Evolutionary conservation across 1,140 invertebrate genomes (phyloP).

Genomic region (Diorhabda elongata): DNA sequence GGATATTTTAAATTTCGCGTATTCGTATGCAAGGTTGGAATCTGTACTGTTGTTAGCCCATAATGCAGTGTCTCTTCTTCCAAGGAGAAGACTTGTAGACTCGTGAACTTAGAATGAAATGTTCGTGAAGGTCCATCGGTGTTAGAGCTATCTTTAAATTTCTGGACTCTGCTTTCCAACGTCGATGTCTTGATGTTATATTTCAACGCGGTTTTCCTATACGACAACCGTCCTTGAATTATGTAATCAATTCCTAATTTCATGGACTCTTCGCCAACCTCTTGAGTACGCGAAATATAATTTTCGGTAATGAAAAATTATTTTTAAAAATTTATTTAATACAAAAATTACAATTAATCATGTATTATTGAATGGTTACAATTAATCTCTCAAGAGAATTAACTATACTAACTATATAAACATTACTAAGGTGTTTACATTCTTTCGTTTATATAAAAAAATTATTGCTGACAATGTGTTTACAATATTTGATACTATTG

Average conservation of each 20-base stretch:
- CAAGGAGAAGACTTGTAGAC: slow-evolving; percentile 19
- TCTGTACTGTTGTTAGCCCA: slow-evolving; percentile 10
- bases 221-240: slow-evolving; percentile 17
- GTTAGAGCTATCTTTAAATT: slow-evolving; percentile 8
- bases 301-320: too few species aligned
- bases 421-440: too few species aligned
- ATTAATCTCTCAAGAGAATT: too few species aligned
- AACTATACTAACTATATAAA: too few species aligned
- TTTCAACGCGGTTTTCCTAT: slow-evolving; percentile 22
- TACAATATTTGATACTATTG: too few species aligned
- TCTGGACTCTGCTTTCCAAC: slow-evolving; percentile 13
- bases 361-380: too few species aligned
- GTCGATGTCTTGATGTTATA: slow-evolving; percentile 15
- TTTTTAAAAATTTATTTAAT: too few species aligned
- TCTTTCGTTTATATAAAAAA: too few species aligned
- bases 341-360: too few species aligned
- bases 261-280: slow-evolving; percentile 20
- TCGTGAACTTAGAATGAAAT: slow-evolving; percentile 16
- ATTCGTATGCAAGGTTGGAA: slow-evolving; percentile 7
- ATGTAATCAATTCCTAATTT: slow-evolving; percentile 16
- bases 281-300: not conserved
- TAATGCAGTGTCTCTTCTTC: slow-evolving; percentile 11
- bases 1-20: slow-evolving; percentile 16
- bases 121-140: slow-evolving; percentile 1
- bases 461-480: too few species aligned